These are phyloP conservation scores for Aldabrachelys gigantea DNA, from an alignment of 2,113 vertebrate genomes.

Conservation along the genomic window DNA sequence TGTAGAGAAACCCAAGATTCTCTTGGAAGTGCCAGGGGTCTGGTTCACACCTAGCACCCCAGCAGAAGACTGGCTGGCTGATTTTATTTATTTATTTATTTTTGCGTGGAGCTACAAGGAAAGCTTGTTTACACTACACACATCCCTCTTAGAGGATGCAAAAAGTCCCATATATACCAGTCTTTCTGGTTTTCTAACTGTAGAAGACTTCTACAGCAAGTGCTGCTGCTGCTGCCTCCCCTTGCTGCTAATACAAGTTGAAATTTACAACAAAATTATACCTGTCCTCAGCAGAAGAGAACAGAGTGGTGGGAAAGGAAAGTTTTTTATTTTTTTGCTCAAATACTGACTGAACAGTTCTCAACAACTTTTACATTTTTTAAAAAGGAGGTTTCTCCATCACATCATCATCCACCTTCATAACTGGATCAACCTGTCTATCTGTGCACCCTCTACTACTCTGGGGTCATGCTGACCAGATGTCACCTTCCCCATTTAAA, in stretches of 20 bases:
- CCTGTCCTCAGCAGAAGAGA: not conserved
- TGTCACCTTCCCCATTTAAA: not conserved
- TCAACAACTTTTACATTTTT: not conserved
- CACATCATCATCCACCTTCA: not conserved
- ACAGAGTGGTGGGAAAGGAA: not conserved
- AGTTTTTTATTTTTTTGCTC: not conserved
- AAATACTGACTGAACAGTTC: not conserved
- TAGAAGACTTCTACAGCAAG: not conserved
- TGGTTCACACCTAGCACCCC: not conserved
- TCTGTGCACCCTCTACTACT: not conserved
- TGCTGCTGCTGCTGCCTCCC: not conserved
- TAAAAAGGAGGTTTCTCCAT: not conserved
- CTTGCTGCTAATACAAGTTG: not conserved
- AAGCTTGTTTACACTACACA: not conserved
- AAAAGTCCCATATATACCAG: not conserved
- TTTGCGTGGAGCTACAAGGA: not conserved
- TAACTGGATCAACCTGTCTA: not conserved
- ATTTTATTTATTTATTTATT: not conserved
- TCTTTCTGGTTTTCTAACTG: not conserved
- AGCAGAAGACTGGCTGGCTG: not conserved
- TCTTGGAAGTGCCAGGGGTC: not conserved
- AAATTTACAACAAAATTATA: not conserved
- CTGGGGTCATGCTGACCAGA: not conserved
- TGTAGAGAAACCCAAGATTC: not conserved
- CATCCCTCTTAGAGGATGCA: not conserved